phyloP scores from a whole-genome alignment of 2,888 invertebrate species.

The Ypsolopha scabrella region DNA sequence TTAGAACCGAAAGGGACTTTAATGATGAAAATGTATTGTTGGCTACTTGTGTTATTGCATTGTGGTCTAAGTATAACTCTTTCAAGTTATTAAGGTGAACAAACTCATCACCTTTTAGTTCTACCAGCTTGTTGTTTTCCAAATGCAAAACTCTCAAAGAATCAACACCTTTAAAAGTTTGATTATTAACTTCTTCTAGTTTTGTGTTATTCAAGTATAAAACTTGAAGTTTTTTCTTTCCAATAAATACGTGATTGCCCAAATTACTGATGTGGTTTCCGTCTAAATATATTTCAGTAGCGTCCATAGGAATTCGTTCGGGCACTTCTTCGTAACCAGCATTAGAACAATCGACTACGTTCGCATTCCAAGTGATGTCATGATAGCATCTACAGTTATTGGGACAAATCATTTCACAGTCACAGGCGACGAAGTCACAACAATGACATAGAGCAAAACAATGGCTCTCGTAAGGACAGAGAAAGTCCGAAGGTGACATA shows the following conservation, averaged over 20 bases:
- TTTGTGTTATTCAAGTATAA: slow-evolving; percentile 83
- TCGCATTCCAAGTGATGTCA: slow-evolving; percentile 86
- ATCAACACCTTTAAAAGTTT: slow-evolving; percentile 84
- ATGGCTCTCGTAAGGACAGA: slow-evolving; percentile 84
- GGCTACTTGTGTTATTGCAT: slow-evolving; percentile 79
- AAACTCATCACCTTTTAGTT: slow-evolving; percentile 83
- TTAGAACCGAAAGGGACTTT: slow-evolving; percentile 77
- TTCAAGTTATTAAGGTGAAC: slow-evolving; percentile 79
- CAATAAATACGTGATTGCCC: slow-evolving; percentile 87
- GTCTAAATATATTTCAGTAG: slow-evolving; percentile 88
- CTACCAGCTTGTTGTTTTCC: slow-evolving; percentile 80
- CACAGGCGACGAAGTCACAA: slow-evolving; percentile 90
- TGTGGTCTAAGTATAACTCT: slow-evolving; percentile 84
- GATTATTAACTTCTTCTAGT: slow-evolving; percentile 80
- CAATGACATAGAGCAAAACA: slow-evolving; percentile 91
- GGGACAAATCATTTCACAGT: slow-evolving; percentile 93
- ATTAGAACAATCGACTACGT: slow-evolving; percentile 86
- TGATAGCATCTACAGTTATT: slow-evolving; percentile 87
- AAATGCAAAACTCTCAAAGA: slow-evolving; percentile 80
- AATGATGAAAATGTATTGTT: slow-evolving; percentile 84
- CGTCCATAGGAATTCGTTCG: slow-evolving; percentile 87
- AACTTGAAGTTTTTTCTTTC: slow-evolving; percentile 83
- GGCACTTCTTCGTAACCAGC: slow-evolving; percentile 80
- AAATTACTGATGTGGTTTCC: slow-evolving; percentile 84
- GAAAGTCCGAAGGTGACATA: slow-evolving; percentile 80